Conservation (phyloP, 92 coral and sea anemone species). For the Actinernus sp. region DNA sequence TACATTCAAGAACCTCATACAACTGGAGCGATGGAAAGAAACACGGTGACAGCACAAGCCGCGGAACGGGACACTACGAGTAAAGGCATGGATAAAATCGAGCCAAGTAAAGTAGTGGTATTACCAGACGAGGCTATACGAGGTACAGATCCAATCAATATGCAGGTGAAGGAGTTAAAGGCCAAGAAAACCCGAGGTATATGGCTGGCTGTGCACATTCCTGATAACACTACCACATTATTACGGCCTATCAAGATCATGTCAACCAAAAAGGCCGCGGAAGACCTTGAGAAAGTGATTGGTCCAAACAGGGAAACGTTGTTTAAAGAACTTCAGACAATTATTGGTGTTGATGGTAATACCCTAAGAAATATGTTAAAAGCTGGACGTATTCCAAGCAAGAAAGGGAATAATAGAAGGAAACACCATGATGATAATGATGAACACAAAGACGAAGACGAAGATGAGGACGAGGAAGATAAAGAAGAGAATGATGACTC, state of each 20-base stretch:
- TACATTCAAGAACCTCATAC: conserved; percentile 26
- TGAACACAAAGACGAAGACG: conserved; percentile 24
- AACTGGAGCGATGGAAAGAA: background rate
- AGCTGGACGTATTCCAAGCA: conserved; percentile 38
- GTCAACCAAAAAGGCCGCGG: conserved; percentile 74
- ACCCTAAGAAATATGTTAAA: conserved; percentile 72
- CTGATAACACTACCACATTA: conserved; percentile 74
- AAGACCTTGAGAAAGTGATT: conserved; percentile 71
- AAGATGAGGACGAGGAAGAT: conserved; percentile 11
- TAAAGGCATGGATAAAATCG: conserved; percentile 55
- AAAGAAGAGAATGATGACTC: conserved; percentile 44
- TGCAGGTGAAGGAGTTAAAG: conserved; percentile 91
- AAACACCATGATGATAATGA: conserved; percentile 31
- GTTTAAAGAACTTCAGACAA: conserved; percentile 78
- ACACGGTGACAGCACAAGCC: background rate
- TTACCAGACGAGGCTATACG: conserved; percentile 86
- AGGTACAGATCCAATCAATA: conserved; percentile 81
- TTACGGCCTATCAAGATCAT: conserved; percentile 64
- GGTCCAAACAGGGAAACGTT: conserved; percentile 91
- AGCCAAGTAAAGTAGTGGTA: conserved; percentile 86
- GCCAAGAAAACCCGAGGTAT: conserved; percentile 71
- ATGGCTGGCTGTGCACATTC: conserved; percentile 99
- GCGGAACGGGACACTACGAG: conserved; percentile 2
- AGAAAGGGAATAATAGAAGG: conserved; percentile 30
- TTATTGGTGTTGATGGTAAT: conserved; percentile 71